phyloP scores from a whole-genome alignment of 1,140 invertebrate genomes.

The Leucophenga varia region DNA sequence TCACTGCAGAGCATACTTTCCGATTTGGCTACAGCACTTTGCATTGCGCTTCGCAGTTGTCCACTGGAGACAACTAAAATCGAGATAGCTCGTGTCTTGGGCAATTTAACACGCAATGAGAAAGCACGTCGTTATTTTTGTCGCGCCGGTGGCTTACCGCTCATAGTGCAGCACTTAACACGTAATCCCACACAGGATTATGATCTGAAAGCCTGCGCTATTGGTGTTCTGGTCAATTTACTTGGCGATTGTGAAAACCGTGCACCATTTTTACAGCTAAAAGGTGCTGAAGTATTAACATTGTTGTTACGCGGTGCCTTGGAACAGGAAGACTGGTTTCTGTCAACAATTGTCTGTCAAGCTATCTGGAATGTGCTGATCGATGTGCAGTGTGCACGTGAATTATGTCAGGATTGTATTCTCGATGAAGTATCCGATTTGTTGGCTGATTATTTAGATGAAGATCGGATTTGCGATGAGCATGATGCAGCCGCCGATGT shows the following conservation, averaged over 20 bases:
- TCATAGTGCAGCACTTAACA: slow-evolving; percentile 42
- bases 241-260: slow-evolving; percentile 50
- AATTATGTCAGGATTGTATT: slow-evolving; percentile 57
- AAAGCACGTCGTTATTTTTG: slow-evolving; percentile 48
- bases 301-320: slow-evolving; percentile 38
- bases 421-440: slow-evolving; percentile 61
- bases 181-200: slow-evolving; percentile 36
- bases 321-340: slow-evolving; percentile 51
- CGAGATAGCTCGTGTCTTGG: slow-evolving; percentile 53
- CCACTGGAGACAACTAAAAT: slow-evolving; percentile 29
- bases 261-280: slow-evolving; percentile 42
- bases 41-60: slow-evolving; percentile 25
- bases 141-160: slow-evolving; percentile 36
- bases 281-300: slow-evolving; percentile 36
- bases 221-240: slow-evolving; percentile 52
- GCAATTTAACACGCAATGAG: slow-evolving; percentile 54
- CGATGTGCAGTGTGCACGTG: slow-evolving; percentile 58
- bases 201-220: slow-evolving; percentile 49
- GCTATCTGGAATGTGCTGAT: slow-evolving; percentile 72
- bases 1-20: slow-evolving; percentile 41
- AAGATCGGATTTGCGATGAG: slow-evolving; percentile 56
- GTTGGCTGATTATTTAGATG: slow-evolving; percentile 63
- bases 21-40: slow-evolving; percentile 33
- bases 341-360: slow-evolving; percentile 52
- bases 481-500: slow-evolving; percentile 33